These are phyloP conservation scores for Choloepus didactylus DNA, from an alignment of 2,797 vertebrate species.

Conservation along the genomic window DNA sequence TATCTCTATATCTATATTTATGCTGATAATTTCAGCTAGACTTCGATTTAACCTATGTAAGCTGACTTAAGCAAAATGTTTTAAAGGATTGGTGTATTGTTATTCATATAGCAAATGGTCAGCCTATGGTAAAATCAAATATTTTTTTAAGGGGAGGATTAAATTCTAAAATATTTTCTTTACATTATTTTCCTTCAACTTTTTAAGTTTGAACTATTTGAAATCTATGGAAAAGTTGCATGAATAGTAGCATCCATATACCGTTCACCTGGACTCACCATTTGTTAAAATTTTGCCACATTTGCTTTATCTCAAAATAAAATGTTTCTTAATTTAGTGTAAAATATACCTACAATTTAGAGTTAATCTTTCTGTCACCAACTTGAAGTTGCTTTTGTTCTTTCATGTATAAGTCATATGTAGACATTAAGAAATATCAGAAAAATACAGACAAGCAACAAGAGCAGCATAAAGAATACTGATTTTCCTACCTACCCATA, in stretches of 20 bases:
- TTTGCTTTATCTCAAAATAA: slow-evolving; percentile 53
- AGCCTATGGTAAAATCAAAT: slow-evolving; percentile 12
- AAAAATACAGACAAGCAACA: slow-evolving; percentile 40
- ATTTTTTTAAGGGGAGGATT: background rate
- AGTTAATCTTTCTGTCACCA: background rate
- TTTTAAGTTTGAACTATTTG: slow-evolving; percentile 51
- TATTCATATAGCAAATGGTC: background rate
- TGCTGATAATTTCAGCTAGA: slow-evolving; percentile 51
- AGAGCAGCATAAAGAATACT: background rate
- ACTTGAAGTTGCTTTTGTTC: background rate
- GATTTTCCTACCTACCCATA: background rate
- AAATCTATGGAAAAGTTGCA: background rate
- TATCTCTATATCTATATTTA: slow-evolving; percentile 45
- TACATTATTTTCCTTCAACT: background rate
- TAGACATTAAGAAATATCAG: slow-evolving; percentile 24
- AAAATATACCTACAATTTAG: slow-evolving; percentile 31
- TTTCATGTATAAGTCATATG: background rate
- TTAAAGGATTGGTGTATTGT: background rate
- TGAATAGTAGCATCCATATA: background rate
- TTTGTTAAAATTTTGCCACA: slow-evolving; percentile 38
- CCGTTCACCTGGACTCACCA: background rate
- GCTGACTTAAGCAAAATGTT: background rate
- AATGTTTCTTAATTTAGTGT: slow-evolving; percentile 6
- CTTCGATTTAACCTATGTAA: background rate
- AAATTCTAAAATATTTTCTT: slow-evolving; percentile 31